Base-by-base conservation (phyloP, 2,888 invertebrate genomes). In the Heliconius cydno region DNA sequence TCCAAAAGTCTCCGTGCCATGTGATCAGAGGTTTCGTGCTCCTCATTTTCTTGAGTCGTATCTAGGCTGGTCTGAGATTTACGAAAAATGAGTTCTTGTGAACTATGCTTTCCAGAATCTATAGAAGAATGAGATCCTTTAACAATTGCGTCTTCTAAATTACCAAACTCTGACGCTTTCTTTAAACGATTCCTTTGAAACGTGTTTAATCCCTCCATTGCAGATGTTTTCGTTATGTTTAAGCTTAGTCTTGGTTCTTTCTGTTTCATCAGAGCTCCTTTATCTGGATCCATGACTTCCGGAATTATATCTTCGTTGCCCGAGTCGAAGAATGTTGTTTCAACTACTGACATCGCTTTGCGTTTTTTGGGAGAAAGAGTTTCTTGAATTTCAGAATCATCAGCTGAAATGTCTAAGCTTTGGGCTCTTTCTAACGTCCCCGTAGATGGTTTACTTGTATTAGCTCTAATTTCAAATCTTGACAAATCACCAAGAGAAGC, bases 401-500 rank as follows among this genome's bases (percentile, higher is more conserved):
- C 95, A 9, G 92, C 93, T 74, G 97, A 96, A 89, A 97, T 97
- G 84, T 98, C 98, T 68, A 98, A 92, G 85, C 98, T 98, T 88
- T 98, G 97, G 0, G 98, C 97, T 82, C 98, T 94, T 91, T 98
- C 98, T 78, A 97, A 89, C 15, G 96, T 96, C 5, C 96, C 96
- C 5, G 95, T 92, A 5, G 95, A 89, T 13, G 95, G 94, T 81
- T 94, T 93, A 83, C 88, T 95, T 34, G 92, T 87, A 83, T 93
- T 94, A 65, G 94, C 84, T 85, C 93, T 89, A 15, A 94, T 81
- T 86, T 95, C 94, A 82, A 97, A 96, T 87, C 96, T 96, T 0
- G 97, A 97, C 75, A 98, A 91, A 90, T 98, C 98, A 0, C 97
- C 98, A 2, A 98, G 94, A 63, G 97, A 98, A 0, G 97, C 97